Conservation (phyloP, 2,888 invertebrate genomes). For the Dinocampus coccinellae region DNA sequence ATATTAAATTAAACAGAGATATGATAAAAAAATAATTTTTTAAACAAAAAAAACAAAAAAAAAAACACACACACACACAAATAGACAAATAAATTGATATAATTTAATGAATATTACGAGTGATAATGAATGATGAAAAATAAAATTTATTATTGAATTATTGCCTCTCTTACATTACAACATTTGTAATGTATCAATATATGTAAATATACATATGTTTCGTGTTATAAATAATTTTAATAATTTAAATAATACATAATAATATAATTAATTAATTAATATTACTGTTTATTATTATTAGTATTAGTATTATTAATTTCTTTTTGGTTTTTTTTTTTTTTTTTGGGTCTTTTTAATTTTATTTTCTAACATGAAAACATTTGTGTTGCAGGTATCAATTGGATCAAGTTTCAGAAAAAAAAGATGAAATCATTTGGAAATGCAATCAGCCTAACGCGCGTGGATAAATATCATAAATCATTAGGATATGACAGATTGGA, state of each 20-base stretch:
- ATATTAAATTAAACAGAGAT: slow-evolving; percentile 37
- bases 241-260: not conserved
- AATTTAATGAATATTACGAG: too few species aligned
- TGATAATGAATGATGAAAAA: too few species aligned
- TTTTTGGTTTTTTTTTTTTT: not conserved
- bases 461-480: not conserved
- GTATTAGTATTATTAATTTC: too few species aligned
- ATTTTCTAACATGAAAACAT: not conserved
- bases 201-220: not conserved
- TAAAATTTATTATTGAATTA: not conserved
- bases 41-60: too few species aligned
- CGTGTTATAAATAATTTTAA: not conserved
- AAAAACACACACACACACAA: too few species aligned
- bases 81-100: not conserved
- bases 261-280: too few species aligned
- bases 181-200: not conserved
- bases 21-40: slow-evolving; percentile 4
- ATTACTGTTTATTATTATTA: too few species aligned
- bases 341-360: not conserved
- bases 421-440: not conserved
- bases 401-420: not conserved
- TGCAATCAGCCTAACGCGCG: not conserved
- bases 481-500: slow-evolving; percentile 48
- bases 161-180: not conserved
- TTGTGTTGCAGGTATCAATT: not conserved